A percentile compares a stretch with the other conserved stretches of the same genome.
These are phyloP conservation scores for Alectura lathami DNA, from an alignment of 2,113 vertebrate genomes.

Conservation along the genomic window DNA sequence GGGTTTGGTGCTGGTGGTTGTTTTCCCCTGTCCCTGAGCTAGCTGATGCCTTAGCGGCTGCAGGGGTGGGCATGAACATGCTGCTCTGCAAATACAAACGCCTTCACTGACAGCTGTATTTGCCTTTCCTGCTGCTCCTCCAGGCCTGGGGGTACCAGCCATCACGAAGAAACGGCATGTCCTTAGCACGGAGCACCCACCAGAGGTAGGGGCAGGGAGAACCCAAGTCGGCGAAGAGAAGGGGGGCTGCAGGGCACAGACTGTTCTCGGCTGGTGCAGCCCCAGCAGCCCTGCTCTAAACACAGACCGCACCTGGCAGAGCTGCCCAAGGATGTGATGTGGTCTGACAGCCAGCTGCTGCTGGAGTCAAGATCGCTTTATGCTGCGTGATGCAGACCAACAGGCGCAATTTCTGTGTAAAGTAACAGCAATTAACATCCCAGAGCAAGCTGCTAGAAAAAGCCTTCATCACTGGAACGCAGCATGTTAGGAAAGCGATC, in stretches of 20 bases:
- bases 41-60: fast-evolving
- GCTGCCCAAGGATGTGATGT: not conserved
- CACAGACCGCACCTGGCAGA: not conserved
- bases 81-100: fast-evolving
- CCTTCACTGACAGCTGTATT: not conserved
- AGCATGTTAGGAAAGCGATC: not conserved
- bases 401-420: not conserved
- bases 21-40: too few species aligned
- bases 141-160: fast-evolving
- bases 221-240: too few species aligned
- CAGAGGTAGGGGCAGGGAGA: fast-evolving
- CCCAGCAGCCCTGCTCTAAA: fast-evolving
- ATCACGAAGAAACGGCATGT: fast-evolving
- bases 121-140: fast-evolving
- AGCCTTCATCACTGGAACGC: fast-evolving
- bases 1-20: fast-evolving
- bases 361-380: not conserved
- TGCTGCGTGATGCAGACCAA: fast-evolving
- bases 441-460: not conserved
- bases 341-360: not conserved
- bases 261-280: not conserved
- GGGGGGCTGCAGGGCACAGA: fast-evolving
- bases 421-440: not conserved
- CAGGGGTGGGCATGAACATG: fast-evolving
- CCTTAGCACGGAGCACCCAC: fast-evolving